phyloP scores from a whole-genome alignment of 2,113 vertebrate species.

The Apteryx owenii region DNA sequence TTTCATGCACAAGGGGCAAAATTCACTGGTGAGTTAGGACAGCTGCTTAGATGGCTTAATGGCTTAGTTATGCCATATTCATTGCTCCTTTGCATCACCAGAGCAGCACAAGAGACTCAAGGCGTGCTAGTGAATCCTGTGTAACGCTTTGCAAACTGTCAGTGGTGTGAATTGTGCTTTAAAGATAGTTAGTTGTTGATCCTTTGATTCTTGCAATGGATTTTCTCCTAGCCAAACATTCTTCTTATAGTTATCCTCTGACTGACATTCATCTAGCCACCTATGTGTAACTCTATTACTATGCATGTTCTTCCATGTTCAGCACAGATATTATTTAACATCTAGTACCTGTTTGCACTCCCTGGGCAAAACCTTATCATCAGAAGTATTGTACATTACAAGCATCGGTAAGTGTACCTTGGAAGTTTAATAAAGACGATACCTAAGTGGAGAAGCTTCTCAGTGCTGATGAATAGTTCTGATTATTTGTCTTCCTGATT shows the following conservation, averaged over 20 bases:
- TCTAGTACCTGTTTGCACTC: not conserved
- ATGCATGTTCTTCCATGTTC: not conserved
- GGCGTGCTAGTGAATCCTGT: not conserved
- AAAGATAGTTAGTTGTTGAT: rapidly evolving
- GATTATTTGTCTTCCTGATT: not conserved
- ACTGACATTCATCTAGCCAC: not conserved
- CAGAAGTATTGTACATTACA: not conserved
- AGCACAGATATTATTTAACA: not conserved
- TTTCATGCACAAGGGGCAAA: not conserved
- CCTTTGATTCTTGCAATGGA: not conserved
- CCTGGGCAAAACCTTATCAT: not conserved
- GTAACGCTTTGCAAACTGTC: not conserved
- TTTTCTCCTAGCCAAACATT: not conserved
- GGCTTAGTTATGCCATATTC: not conserved
- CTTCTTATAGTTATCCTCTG: not conserved
- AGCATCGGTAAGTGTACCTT: not conserved
- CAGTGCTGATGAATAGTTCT: not conserved
- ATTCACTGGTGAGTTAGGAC: not conserved
- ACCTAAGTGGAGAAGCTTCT: not conserved
- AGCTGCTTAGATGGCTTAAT: not conserved
- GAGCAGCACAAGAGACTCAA: not conserved
- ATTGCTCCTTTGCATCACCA: not conserved
- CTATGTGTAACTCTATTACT: not conserved
- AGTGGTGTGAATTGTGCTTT: not conserved
- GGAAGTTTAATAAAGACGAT: not conserved